These are phyloP conservation scores for Schizotus pectinicornis DNA, from an alignment of 2,888 invertebrate genomes.

Conservation along the genomic window DNA sequence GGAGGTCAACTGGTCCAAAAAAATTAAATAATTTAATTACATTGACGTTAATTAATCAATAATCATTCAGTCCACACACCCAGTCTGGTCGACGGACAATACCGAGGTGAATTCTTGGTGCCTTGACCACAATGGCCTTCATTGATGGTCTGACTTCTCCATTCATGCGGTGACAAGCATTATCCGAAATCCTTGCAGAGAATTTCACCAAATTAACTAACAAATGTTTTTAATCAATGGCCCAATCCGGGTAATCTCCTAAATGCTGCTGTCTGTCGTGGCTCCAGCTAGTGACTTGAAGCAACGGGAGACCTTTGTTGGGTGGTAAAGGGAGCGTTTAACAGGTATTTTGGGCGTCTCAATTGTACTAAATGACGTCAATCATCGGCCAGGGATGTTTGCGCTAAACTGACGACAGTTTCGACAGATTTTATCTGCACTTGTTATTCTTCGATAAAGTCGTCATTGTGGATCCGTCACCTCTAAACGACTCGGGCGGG, in stretches of 20 bases:
- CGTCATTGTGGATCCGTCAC: no score
- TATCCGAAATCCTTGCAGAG: slow-evolving; percentile 41
- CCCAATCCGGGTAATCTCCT: slow-evolving; percentile 51
- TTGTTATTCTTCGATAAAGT: not conserved
- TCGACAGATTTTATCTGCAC: slow-evolving; percentile 40
- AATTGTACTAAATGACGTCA: slow-evolving; percentile 43
- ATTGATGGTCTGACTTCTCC: slow-evolving; percentile 45
- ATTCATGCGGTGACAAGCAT: slow-evolving; percentile 46
- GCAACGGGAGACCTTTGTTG: slow-evolving; percentile 47
- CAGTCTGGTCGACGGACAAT: not conserved
- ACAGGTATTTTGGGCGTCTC: slow-evolving; percentile 52
- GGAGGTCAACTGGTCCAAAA: not conserved
- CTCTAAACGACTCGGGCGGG: no score
- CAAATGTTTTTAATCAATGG: slow-evolving; percentile 57
- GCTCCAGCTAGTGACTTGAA: slow-evolving; percentile 50
- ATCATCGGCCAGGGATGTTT: slow-evolving; percentile 43
- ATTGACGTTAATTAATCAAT: not conserved
- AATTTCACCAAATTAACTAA: slow-evolving; percentile 55
- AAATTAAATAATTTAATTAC: not conserved
- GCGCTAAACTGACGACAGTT: slow-evolving; percentile 48
- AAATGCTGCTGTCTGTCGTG: slow-evolving; percentile 48
- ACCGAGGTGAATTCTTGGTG: slow-evolving; percentile 4
- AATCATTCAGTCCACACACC: no score
- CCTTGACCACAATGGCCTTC: slow-evolving; percentile 21
- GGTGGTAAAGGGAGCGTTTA: slow-evolving; percentile 50